Evolutionary conservation across 2,797 vertebrate species (phyloP).

Genomic region (Merluccius polli): DNA sequence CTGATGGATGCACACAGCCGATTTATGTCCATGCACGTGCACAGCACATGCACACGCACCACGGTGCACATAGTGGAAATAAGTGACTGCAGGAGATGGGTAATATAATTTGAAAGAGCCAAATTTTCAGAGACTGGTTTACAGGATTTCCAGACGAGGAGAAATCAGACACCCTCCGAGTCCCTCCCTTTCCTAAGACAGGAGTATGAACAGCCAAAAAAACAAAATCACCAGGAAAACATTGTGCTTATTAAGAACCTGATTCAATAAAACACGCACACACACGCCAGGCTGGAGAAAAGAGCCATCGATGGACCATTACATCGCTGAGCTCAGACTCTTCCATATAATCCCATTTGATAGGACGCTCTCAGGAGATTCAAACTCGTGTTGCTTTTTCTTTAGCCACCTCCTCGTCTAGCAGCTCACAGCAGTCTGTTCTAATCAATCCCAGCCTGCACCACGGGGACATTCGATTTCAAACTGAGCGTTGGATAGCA

Average conservation of each 20-base stretch:
- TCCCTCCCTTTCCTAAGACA: background rate
- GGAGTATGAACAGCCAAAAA: background rate
- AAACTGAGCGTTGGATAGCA: background rate
- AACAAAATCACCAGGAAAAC: background rate
- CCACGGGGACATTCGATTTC: background rate
- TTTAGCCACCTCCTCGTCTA: background rate
- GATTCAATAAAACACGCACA: background rate
- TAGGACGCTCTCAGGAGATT: background rate
- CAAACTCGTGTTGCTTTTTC: background rate
- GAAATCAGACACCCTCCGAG: background rate
- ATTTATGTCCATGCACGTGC: constrained; percentile 16
- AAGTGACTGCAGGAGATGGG: background rate
- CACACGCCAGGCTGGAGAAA: background rate
- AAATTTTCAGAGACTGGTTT: background rate
- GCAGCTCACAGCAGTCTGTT: background rate
- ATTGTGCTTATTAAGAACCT: background rate
- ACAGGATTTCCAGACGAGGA: background rate
- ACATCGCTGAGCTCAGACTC: background rate
- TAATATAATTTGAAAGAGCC: constrained; percentile 22
- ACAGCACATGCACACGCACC: background rate
- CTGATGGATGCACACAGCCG: constrained; percentile 23
- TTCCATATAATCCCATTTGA: background rate
- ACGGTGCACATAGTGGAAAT: constrained; percentile 4
- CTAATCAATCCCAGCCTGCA: background rate
- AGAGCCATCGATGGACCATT: background rate